Evolutionary conservation across 2,113 vertebrate genomes (phyloP).

Genomic region (Zootoca vivipara): DNA sequence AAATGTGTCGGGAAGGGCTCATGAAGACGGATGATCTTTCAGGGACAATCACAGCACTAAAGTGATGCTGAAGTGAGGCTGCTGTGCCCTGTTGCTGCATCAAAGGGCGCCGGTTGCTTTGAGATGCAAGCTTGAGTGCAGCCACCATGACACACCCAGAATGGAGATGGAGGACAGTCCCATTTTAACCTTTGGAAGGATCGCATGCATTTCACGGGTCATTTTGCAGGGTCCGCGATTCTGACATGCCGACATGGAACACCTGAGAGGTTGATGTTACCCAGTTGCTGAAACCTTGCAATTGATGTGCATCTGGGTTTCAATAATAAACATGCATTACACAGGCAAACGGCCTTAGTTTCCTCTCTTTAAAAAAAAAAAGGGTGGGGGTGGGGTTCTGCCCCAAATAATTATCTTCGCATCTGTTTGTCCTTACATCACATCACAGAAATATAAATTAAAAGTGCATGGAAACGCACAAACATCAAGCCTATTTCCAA

Average conservation of each 20-base stretch:
- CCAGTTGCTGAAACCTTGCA: conserved; percentile 67
- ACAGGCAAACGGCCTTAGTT: conserved; percentile 43
- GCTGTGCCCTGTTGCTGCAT: conserved; percentile 59
- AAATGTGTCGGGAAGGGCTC: conserved; percentile 65
- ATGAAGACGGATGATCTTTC: conserved; percentile 71
- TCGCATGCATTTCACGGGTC: conserved; percentile 50
- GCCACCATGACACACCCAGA: conserved; percentile 46
- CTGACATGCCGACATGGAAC: conserved; percentile 51
- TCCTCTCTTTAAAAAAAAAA: conserved; percentile 41
- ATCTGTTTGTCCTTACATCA: too few relatives aligned
- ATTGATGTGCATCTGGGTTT: conserved; percentile 67
- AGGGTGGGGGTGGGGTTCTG: conserved; percentile 50
- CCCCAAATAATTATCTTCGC: conserved; percentile 43
- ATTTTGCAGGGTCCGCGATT: conserved; percentile 43
- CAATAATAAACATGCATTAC: conserved; percentile 68
- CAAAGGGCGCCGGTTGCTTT: conserved; percentile 42
- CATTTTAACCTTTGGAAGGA: conserved; percentile 52
- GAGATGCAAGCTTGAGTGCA: conserved; percentile 49
- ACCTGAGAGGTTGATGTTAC: conserved; percentile 55
- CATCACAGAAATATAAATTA: too few relatives aligned
- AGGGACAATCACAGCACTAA: conserved; percentile 69
- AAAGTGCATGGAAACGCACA: too few relatives aligned
- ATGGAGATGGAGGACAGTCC: conserved; percentile 53
- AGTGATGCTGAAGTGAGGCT: conserved; percentile 70
- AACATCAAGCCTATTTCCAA: too few relatives aligned